Percentiles rank a stretch among this genome's conserved stretches.
Conservation (phyloP, 2,888 invertebrate genomes). For the Caenorhabditis sulstoni region DNA sequence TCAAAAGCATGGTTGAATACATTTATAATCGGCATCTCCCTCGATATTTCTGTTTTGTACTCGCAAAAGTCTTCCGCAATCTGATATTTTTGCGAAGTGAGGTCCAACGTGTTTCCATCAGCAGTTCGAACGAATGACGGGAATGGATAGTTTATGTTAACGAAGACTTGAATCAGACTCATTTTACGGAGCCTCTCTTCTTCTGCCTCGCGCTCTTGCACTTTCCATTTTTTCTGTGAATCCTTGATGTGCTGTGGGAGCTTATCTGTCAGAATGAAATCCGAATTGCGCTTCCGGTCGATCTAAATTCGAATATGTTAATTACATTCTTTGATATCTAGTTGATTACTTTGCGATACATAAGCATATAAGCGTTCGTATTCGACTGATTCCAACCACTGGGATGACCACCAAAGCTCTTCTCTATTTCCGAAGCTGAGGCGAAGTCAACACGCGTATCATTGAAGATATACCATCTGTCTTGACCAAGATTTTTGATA, state of each 20-base stretch:
- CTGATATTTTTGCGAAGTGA: constrained; percentile 33
- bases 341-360: constrained; percentile 86
- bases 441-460: constrained; percentile 87
- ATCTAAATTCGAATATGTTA: constrained; percentile 41
- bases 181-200: constrained; percentile 51
- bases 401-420: constrained; percentile 88
- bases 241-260: constrained; percentile 87
- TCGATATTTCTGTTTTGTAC: constrained; percentile 54
- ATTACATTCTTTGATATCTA: too few relatives aligned
- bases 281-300: constrained; percentile 71
- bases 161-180: constrained; percentile 46
- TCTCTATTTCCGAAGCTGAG: constrained; percentile 78
- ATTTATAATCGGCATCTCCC: constrained; percentile 24
- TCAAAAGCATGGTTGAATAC: constrained; percentile 55
- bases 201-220: constrained; percentile 84
- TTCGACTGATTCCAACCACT: constrained; percentile 85
- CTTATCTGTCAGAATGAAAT: constrained; percentile 85
- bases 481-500: constrained; percentile 85
- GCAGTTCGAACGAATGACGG: constrained; percentile 27
- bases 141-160: constrained; percentile 51
- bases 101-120: constrained; percentile 6
- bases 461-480: constrained; percentile 91
- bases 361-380: constrained; percentile 92
- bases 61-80: constrained; percentile 50
- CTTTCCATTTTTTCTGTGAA: constrained; percentile 85